Percentiles rank a stretch among this genome's conserved stretches.
Conservation (phyloP, 2,888 invertebrate genomes). For the Hydrotaea diabolus region DNA sequence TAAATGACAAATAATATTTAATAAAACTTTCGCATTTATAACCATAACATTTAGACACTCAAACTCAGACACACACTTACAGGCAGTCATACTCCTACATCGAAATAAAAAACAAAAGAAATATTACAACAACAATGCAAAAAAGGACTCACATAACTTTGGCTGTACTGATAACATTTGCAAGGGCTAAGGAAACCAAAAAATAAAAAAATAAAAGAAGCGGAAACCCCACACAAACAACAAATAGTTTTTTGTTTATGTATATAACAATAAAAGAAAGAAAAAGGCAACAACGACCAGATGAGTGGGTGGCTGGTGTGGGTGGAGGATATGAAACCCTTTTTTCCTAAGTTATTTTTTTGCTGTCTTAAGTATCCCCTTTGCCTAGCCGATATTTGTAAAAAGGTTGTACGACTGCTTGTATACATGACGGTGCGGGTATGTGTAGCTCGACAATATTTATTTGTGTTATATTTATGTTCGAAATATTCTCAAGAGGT, state of each 20-base stretch:
- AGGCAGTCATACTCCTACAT: background rate
- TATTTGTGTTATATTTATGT: slow-evolving; percentile 39
- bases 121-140: slow-evolving; percentile 2
- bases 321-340: background rate
- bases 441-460: background rate
- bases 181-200: background rate
- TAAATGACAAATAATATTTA: slow-evolving; percentile 54
- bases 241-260: slow-evolving; percentile 9
- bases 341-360: slow-evolving; percentile 14
- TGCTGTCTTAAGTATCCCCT: background rate
- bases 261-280: slow-evolving; percentile 5
- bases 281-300: background rate
- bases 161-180: slow-evolving; percentile 47
- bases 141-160: slow-evolving; percentile 46
- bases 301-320: background rate
- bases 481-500: slow-evolving; percentile 27
- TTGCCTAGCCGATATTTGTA: background rate
- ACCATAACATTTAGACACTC: slow-evolving; percentile 49
- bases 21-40: slow-evolving; percentile 63
- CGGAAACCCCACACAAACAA: background rate
- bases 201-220: background rate
- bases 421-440: background rate
- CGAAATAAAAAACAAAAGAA: slow-evolving; percentile 34
- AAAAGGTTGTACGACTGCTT: background rate
- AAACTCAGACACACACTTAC: slow-evolving; percentile 39